Evolutionary conservation across 2,888 invertebrate species (phyloP), one percentile per base, ranked within the genome.

Genomic region (Xylocampa areola): DNA sequence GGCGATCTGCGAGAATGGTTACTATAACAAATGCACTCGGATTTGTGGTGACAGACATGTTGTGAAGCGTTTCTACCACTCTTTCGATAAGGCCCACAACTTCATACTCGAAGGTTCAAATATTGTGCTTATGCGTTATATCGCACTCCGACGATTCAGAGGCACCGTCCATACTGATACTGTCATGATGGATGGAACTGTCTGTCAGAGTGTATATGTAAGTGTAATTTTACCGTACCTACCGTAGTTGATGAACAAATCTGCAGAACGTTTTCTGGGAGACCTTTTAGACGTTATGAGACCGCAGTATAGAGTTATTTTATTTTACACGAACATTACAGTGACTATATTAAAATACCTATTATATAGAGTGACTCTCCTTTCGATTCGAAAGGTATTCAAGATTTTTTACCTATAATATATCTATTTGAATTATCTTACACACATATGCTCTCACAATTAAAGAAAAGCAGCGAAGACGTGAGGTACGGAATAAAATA

Each of bases 91-190:
- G 17, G 88, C 94, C n/a, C 86, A 84, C 44, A 86, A 94, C 69
- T 91, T 95, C 58, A 83, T 96, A 43, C 91, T 95, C n/a, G 96
- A 96, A 89, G 96, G 95, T 25, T 94, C 95, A 6, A 95, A 95
- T 82, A 87, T 96, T 55, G 80, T 96, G 10, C 80, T 96, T 13
- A 86, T 95, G 82, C 90, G 96, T 63, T 96, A 95, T 77, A 85
- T 96, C 25, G 95, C 94, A 2, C 77, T 96, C 10, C 87, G 82
- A 11, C 89, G 94, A 64, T 95, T 89, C 72, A 87, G 87, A 44
- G 96, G 96, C 7, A 88, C 79, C 48, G 87, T 96, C 61, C 94
- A 94, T 77, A 89, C 95, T 16, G 89, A 94, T 16, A 94, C 94
- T 11, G 89, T 95, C 43, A 90, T 95, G 66, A 95, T 96, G 67